Evolutionary conservation across 2,797 vertebrate species (phyloP), one percentile per base, ranked within the genome.

Genomic region (Sebastes cheni): DNA sequence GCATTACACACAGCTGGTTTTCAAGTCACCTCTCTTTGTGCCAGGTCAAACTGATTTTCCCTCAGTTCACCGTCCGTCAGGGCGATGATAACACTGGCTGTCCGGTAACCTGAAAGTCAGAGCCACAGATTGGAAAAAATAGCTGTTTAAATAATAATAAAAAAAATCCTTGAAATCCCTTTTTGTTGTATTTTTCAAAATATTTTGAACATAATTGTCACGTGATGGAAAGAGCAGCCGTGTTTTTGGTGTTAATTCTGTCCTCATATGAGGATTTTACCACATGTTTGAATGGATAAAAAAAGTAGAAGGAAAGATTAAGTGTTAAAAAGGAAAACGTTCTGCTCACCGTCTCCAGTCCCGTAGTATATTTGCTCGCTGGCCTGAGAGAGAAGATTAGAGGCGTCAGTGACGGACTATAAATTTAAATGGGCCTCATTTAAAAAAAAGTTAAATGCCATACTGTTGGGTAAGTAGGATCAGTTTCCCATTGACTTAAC

Each of bases 341-440:
- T 83, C 34, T 23, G 72, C 96, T 97, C 94, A 99, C 99, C 97
- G 32, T 99, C 96, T 72, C 97, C 97, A 12, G 96, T 98, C 67
- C 96, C 97, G 10, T 99, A 97, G 93, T 99, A 99, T 92, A 99
- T 99, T 94, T 99, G 99, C 89, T 99, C 97, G 69, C 98, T 99
- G 76, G 98, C 98, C 98, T 99, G 93, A 81, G 83, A 95, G 68
- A 81, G 77, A 83, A 50, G 25, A 46, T 90, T 80, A 54, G 22
- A 82, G 81, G 72, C 20, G 77, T 92, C 88, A 91, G 46, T 50
- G 46, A 50, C 62, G 70, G 72, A 67, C 46, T 34, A 59, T 85
- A 79, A 79, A 86, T 75, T 80, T 55, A 81, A 88, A 86, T 60
- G 32, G 5, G 64, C 3, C 66, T 79, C 14, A 76, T 67, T 79